These are phyloP conservation scores for Andrena chrysosceles DNA, from an alignment of 2,888 invertebrate species.

Conservation along the genomic window DNA sequence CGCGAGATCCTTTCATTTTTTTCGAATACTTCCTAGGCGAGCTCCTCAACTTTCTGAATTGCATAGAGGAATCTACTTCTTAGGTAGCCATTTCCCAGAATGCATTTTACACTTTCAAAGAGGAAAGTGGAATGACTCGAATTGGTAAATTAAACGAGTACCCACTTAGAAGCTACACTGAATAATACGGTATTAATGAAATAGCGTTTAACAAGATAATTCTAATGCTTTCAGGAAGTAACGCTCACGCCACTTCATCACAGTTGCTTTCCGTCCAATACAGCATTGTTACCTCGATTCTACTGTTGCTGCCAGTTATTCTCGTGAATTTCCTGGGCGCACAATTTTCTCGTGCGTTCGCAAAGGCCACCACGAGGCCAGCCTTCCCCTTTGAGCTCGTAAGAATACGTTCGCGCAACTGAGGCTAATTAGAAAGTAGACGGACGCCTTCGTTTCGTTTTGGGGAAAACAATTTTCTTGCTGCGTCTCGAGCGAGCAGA, in stretches of 20 bases:
- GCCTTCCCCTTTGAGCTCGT: slow-evolving; percentile 28
- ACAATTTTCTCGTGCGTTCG: slow-evolving; percentile 27
- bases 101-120: background rate
- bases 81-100: background rate
- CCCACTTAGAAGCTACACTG: no score
- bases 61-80: background rate
- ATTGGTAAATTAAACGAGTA: no score
- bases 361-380: slow-evolving; percentile 19
- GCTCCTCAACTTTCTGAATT: background rate
- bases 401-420: background rate
- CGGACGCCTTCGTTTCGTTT: slow-evolving; percentile 23
- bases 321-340: slow-evolving; percentile 16
- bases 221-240: slow-evolving; percentile 13
- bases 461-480: slow-evolving; percentile 35
- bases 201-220: background rate
- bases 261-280: slow-evolving; percentile 32
- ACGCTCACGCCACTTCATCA: slow-evolving; percentile 20
- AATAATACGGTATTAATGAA: background rate
- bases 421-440: slow-evolving; percentile 36
- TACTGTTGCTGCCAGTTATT: slow-evolving; percentile 25
- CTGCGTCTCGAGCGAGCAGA: slow-evolving; percentile 9
- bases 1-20: background rate
- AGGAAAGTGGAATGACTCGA: background rate
- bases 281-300: slow-evolving; percentile 33
- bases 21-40: background rate